Conservation (phyloP, 2,797 vertebrate species). For the Notolabrus celidotus region DNA sequence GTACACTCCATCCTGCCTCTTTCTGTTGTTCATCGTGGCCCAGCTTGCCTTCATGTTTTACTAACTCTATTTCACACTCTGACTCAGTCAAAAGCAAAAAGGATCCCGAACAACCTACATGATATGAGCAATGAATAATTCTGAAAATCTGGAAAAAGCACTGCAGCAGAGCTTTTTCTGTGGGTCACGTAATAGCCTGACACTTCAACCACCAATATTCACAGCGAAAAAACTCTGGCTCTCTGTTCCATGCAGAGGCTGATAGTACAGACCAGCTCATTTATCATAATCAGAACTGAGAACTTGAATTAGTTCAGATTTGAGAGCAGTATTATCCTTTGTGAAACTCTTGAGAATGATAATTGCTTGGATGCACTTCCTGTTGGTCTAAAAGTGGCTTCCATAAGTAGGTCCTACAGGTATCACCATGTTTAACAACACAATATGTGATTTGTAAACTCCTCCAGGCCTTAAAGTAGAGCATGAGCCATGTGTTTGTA, state of each 20-base stretch:
- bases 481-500: slow-evolving; percentile 59
- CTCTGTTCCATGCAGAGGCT: slow-evolving; percentile 13
- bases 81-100: slow-evolving; percentile 74
- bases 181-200: slow-evolving; percentile 62
- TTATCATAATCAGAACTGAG: slow-evolving; percentile 27
- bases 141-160: slow-evolving; percentile 57
- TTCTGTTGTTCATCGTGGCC: slow-evolving; percentile 37
- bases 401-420: neutral
- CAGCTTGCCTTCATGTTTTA: slow-evolving; percentile 62
- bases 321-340: slow-evolving; percentile 1
- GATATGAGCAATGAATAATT: slow-evolving; percentile 67
- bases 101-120: slow-evolving; percentile 70
- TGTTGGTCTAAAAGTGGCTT: slow-evolving; percentile 15
- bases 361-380: neutral
- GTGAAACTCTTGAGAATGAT: slow-evolving; percentile 9
- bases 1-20: slow-evolving; percentile 41
- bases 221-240: slow-evolving; percentile 20
- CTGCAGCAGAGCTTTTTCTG: slow-evolving; percentile 43
- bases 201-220: slow-evolving; percentile 48
- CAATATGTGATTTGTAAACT: slow-evolving; percentile 28
- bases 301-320: slow-evolving; percentile 20
- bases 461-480: slow-evolving; percentile 28
- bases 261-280: slow-evolving; percentile 9
- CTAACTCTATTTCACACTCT: slow-evolving; percentile 65
- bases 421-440: slow-evolving; percentile 26